Percentiles rank a stretch among this genome's conserved stretches.
These are phyloP conservation scores for Darevskia nairensis DNA, from an alignment of 2,797 vertebrate species.

Conservation along the genomic window DNA sequence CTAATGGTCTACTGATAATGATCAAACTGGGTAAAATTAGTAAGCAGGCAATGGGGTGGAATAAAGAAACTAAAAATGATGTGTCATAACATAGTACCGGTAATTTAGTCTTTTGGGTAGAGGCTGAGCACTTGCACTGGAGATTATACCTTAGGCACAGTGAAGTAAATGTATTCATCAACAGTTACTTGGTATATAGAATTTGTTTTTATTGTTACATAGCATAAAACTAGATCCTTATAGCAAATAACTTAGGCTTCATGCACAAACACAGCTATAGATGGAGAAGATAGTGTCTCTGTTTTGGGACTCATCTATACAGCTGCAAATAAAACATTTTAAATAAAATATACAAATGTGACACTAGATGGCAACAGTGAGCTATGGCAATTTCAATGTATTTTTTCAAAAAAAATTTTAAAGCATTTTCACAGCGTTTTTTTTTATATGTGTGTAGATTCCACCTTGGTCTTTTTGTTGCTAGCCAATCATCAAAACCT, in stretches of 20 bases:
- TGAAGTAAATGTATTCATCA: background rate
- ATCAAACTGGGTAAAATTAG: background rate
- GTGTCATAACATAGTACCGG: background rate
- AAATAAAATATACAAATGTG: too few species aligned
- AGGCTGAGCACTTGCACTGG: background rate
- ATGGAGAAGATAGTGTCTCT: background rate
- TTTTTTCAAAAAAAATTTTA: too few species aligned
- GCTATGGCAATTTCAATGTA: too few species aligned
- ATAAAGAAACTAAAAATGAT: background rate
- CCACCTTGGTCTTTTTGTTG: background rate
- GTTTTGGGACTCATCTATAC: too few species aligned
- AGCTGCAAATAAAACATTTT: too few species aligned
- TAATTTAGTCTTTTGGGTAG: background rate
- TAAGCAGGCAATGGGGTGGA: background rate
- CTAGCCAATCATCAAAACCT: background rate
- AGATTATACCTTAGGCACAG: background rate
- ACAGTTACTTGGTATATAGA: background rate
- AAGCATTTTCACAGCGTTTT: too few species aligned
- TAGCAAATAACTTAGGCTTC: background rate
- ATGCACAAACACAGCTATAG: background rate
- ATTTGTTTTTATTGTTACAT: conserved; percentile 13
- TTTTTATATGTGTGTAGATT: too few species aligned
- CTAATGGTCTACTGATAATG: conserved; percentile 17
- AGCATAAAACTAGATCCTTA: background rate
- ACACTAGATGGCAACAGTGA: too few species aligned